Conservation (phyloP, 2,113 vertebrate species). For the Laticauda colubrina region DNA sequence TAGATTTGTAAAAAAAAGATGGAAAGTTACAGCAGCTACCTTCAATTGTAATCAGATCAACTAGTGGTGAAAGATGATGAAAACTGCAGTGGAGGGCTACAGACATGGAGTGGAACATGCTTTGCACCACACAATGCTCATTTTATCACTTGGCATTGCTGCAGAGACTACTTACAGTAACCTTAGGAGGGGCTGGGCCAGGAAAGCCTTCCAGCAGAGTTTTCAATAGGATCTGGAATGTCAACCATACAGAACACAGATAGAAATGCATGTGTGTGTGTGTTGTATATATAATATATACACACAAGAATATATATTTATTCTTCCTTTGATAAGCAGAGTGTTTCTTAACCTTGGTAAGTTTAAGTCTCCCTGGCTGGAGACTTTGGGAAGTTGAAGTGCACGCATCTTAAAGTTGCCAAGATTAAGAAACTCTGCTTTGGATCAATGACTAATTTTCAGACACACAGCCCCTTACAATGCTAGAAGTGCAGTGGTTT, state of each 20-base stretch:
- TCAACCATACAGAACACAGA: background rate
- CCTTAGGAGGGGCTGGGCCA: background rate
- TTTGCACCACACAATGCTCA: background rate
- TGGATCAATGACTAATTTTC: background rate
- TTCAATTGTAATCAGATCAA: background rate
- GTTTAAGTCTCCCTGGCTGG: background rate
- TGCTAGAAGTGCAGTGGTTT: background rate
- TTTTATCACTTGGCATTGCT: background rate
- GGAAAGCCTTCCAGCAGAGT: background rate
- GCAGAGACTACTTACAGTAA: background rate
- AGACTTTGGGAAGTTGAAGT: background rate
- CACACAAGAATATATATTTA: background rate
- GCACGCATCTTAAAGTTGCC: background rate
- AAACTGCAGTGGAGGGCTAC: background rate
- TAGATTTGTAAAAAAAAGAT: too few relatives aligned
- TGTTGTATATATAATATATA: too few relatives aligned
- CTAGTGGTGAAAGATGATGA: background rate
- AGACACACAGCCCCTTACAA: background rate
- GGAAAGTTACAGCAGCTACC: background rate
- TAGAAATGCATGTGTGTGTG: background rate
- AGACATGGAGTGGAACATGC: background rate
- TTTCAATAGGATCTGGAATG: background rate
- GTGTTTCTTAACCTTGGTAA: background rate
- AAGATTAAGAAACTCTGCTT: background rate
- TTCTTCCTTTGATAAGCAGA: background rate